A percentile compares a stretch with the other conserved stretches of the same genome.
Conservation (phyloP, 1,140 invertebrate genomes). For the Microplitis mediator region DNA sequence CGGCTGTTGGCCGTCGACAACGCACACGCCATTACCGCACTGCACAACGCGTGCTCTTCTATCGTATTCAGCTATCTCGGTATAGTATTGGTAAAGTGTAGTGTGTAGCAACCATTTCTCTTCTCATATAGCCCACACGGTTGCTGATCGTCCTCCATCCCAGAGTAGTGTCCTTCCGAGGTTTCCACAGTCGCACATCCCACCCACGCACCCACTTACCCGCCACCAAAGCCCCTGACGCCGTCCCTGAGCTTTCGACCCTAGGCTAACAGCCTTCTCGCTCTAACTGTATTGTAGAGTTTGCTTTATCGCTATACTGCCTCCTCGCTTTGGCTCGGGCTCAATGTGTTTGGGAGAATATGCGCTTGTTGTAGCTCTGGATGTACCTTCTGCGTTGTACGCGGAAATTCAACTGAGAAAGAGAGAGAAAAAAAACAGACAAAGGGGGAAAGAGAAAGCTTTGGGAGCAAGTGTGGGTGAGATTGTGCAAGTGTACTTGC, state of each 20-base stretch:
- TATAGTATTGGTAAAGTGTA: no score
- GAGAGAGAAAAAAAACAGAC: no score
- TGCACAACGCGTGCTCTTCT: slow-evolving; percentile 50
- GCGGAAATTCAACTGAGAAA: no score
- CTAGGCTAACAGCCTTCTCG: slow-evolving; percentile 21
- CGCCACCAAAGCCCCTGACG: not conserved
- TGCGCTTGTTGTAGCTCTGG: no score
- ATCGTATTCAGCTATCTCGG: not conserved
- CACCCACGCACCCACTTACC: slow-evolving; percentile 13
- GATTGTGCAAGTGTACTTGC: not conserved
- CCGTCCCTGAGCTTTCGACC: slow-evolving; percentile 19
- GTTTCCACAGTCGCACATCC: slow-evolving; percentile 22
- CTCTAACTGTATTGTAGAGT: slow-evolving; percentile 2
- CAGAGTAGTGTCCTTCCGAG: slow-evolving; percentile 25
- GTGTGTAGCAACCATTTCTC: no score
- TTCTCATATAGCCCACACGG: slow-evolving; percentile 20
- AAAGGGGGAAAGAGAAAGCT: no score
- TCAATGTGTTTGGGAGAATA: not conserved
- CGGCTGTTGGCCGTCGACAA: slow-evolving; percentile 51
- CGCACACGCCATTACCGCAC: slow-evolving; percentile 58
- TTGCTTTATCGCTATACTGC: slow-evolving; percentile 16
- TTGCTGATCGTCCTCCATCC: slow-evolving; percentile 10
- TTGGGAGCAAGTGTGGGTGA: no score
- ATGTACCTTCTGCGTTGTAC: no score
- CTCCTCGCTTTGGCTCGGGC: slow-evolving; percentile 10